Conservation (phyloP, 53 echinoderm and acorn worm genomes). For the Luidia sarsii region DNA sequence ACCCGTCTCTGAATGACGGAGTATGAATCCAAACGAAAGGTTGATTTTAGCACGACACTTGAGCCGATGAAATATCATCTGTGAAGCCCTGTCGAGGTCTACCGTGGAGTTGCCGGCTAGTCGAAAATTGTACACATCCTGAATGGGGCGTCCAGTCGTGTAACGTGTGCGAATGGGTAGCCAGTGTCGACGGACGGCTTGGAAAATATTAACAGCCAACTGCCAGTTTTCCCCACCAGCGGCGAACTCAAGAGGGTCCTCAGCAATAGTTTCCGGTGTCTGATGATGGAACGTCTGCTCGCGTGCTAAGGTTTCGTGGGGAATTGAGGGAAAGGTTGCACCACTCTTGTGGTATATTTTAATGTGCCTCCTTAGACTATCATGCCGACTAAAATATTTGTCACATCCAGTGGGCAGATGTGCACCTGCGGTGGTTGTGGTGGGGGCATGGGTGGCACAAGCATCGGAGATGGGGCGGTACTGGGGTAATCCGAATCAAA, state of each 20-base stretch:
- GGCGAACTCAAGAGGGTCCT: neutral
- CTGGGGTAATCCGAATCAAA: neutral
- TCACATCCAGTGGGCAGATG: neutral
- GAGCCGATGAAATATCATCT: neutral
- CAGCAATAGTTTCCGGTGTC: neutral
- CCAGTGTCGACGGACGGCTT: neutral
- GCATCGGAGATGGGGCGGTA: no score
- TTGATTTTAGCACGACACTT: neutral
- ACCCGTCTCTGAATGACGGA: constrained; percentile 5
- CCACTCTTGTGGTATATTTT: neutral
- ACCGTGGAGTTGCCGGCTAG: neutral
- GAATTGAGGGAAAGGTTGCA: neutral
- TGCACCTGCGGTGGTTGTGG: neutral
- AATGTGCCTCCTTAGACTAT: neutral
- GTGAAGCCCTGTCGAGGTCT: neutral
- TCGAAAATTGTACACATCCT: constrained; percentile 35
- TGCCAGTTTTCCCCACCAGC: neutral
- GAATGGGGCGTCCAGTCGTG: neutral
- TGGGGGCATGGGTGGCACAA: neutral
- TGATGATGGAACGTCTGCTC: neutral
- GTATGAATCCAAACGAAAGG: constrained; percentile 3
- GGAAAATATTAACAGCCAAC: neutral
- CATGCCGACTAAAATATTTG: neutral
- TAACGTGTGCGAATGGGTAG: constrained; percentile 1
- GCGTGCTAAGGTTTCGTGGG: neutral